Conservation (phyloP, 2,113 vertebrate genomes). For the Donacobius atricapilla region DNA sequence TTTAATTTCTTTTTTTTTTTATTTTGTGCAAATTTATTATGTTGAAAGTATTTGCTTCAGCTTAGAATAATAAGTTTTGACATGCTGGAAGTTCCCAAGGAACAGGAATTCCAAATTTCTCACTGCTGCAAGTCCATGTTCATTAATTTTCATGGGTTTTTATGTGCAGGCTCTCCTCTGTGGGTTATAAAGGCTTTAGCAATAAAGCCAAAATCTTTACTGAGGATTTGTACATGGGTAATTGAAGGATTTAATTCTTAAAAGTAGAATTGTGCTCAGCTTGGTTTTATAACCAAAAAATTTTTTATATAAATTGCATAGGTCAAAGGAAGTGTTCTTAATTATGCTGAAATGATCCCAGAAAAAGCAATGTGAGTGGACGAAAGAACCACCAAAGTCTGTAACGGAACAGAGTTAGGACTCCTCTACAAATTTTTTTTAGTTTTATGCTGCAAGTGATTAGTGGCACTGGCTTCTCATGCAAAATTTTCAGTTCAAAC, state of each 20-base stretch:
- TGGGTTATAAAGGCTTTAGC: slow-evolving; percentile 49
- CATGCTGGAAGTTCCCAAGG: slow-evolving; percentile 48
- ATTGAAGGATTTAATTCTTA: slow-evolving; percentile 57
- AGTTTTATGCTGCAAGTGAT: slow-evolving; percentile 7
- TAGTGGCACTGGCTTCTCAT: neutral
- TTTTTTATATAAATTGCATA: neutral
- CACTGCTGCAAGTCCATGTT: slow-evolving; percentile 41
- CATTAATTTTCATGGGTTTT: slow-evolving; percentile 51
- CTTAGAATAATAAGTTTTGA: slow-evolving; percentile 56
- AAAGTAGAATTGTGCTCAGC: slow-evolving; percentile 1
- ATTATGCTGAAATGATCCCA: neutral
- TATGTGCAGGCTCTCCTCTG: slow-evolving; percentile 31
- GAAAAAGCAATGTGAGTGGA: neutral
- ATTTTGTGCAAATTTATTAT: neutral
- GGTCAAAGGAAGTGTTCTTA: slow-evolving; percentile 30
- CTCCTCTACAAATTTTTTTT: neutral
- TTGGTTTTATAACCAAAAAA: neutral
- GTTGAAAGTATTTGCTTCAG: slow-evolving; percentile 26
- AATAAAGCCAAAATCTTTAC: slow-evolving; percentile 51
- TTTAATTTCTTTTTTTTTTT: neutral
- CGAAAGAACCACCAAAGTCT: neutral
- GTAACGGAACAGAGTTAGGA: neutral
- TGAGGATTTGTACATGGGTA: slow-evolving; percentile 37
- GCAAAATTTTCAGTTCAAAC: slow-evolving; percentile 5
- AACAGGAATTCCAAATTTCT: slow-evolving; percentile 54